Conservation (phyloP, 1,140 invertebrate genomes). For the Drosophila pseudoobscura region DNA sequence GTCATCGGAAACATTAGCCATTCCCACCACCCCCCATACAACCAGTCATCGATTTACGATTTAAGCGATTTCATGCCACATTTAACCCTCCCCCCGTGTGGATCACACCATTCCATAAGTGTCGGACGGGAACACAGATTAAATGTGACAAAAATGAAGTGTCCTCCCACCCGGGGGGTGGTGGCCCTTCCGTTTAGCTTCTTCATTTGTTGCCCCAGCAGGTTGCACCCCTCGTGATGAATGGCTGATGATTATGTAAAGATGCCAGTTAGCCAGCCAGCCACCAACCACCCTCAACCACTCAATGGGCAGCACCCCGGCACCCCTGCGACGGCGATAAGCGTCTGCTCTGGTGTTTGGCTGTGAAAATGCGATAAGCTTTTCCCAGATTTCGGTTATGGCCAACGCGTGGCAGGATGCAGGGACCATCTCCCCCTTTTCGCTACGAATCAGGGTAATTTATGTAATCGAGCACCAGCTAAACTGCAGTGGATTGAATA, state of each 20-base stretch:
- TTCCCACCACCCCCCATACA: neutral
- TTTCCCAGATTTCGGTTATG: constrained; percentile 75
- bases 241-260: constrained; percentile 83
- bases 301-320: constrained; percentile 1
- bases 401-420: constrained; percentile 67
- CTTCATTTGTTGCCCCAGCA: constrained; percentile 57
- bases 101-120: constrained; percentile 25
- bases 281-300: constrained; percentile 1
- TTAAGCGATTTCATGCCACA: constrained; percentile 83
- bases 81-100: constrained; percentile 59
- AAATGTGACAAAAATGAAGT: constrained; percentile 80
- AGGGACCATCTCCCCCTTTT: constrained; percentile 19
- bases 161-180: constrained; percentile 31
- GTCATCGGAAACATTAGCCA: constrained; percentile 47
- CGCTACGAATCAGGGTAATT: constrained; percentile 65
- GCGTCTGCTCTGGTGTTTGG: constrained; percentile 62
- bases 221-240: constrained; percentile 75
- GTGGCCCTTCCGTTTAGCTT: constrained; percentile 31
- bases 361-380: constrained; percentile 83
- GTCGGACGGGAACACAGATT: constrained; percentile 63
- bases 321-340: constrained; percentile 52
- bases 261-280: constrained; percentile 59
- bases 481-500: constrained; percentile 72
- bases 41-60: constrained; percentile 44
- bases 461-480: constrained; percentile 73